These are phyloP conservation scores for Druon quercuslanigerum DNA, from an alignment of 1,140 invertebrate species.

Conservation along the genomic window DNA sequence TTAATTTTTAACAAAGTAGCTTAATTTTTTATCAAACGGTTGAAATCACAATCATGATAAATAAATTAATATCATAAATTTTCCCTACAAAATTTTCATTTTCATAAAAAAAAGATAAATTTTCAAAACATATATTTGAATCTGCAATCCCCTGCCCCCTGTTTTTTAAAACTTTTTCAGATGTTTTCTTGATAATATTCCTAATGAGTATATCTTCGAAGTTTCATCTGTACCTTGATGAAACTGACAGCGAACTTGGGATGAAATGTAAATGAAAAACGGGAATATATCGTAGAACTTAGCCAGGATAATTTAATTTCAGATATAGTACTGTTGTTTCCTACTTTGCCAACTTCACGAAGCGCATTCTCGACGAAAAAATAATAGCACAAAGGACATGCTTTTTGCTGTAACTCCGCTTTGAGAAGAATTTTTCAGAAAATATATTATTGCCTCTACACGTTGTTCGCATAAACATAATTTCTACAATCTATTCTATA, in stretches of 20 bases:
- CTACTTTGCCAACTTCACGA: conserved; percentile 10
- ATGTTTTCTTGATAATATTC: too few species aligned
- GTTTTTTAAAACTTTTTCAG: too few species aligned
- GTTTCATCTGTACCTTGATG: not conserved
- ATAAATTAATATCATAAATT: too few species aligned
- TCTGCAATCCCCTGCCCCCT: too few species aligned
- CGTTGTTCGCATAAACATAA: too few species aligned
- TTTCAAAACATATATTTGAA: too few species aligned
- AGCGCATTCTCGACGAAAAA: conserved; percentile 17
- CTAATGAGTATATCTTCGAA: not conserved
- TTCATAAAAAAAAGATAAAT: too few species aligned
- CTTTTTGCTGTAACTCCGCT: conserved; percentile 1
- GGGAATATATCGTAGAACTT: not conserved
- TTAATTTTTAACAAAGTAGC: too few species aligned
- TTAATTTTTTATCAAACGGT: too few species aligned
- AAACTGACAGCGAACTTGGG: conserved; percentile 10
- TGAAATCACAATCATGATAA: too few species aligned
- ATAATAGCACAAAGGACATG: conserved; percentile 16
- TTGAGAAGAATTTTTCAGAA: not conserved
- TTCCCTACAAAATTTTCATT: too few species aligned
- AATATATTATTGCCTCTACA: not conserved
- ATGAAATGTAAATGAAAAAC: conserved; percentile 3
- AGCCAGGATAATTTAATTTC: not conserved
- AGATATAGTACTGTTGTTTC: conserved; percentile 29
- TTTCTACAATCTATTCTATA: too few species aligned